phyloP scores from a whole-genome alignment of 1,140 invertebrate species.

The Phthorimaea operculella region DNA sequence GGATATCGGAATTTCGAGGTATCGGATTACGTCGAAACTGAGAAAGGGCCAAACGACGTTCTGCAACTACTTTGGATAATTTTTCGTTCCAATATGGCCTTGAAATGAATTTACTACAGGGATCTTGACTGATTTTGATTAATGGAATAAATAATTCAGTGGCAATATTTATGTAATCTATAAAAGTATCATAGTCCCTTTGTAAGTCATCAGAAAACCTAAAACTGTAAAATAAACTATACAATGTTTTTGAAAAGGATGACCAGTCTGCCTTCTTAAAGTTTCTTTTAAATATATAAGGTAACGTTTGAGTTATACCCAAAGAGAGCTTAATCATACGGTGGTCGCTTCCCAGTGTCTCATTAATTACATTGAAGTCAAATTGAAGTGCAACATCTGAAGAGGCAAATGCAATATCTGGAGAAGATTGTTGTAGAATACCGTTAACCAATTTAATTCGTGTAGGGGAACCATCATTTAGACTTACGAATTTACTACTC shows the following conservation, averaged over 20 bases:
- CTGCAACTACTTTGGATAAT: not conserved
- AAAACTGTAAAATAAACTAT: not conserved
- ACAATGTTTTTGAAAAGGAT: not conserved
- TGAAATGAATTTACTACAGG: not conserved
- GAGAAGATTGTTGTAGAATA: not conserved
- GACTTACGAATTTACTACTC: not conserved
- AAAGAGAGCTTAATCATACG: not conserved
- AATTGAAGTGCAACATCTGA: constrained; percentile 5
- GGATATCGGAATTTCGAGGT: not conserved
- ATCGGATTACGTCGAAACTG: constrained; percentile 2
- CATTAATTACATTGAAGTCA: not conserved
- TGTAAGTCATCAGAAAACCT: not conserved
- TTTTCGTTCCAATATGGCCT: constrained; percentile 2
- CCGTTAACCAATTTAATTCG: constrained; percentile 1
- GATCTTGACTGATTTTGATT: not conserved
- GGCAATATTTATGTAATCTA: not conserved
- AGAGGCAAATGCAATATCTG: constrained; percentile 1
- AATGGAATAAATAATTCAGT: not conserved
- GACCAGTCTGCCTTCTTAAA: constrained; percentile 2
- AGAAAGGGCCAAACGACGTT: not conserved
- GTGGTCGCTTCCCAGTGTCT: constrained; percentile 4
- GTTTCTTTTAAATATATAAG: not conserved
- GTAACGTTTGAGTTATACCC: not conserved
- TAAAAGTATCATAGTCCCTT: constrained; percentile 1
- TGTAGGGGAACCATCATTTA: constrained; percentile 5